phyloP scores from a whole-genome alignment of 1,140 invertebrate species.

The Ephestia elutella region DNA sequence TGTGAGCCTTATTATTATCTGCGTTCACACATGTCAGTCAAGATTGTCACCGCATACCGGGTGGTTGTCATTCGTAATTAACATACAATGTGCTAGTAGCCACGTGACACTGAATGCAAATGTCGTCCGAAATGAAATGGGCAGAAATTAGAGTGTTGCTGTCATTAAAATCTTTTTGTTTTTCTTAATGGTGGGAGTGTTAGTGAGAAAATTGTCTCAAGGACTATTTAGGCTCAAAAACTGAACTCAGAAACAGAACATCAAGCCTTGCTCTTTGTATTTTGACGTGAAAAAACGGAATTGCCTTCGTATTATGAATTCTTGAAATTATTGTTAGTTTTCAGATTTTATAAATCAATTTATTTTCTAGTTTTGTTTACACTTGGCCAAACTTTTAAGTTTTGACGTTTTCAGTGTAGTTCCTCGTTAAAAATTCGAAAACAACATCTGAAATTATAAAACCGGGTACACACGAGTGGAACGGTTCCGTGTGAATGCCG shows the following conservation, averaged over 20 bases:
- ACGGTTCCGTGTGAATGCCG: conserved; percentile 32
- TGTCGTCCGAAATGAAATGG: not conserved
- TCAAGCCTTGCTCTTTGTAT: too few species aligned
- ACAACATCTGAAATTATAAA: not conserved
- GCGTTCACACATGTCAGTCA: conserved; percentile 16
- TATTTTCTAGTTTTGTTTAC: too few species aligned
- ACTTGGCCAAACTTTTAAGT: too few species aligned
- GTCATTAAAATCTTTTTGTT: not conserved
- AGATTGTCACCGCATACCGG: conserved; percentile 12
- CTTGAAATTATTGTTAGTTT: too few species aligned
- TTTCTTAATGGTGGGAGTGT: not conserved
- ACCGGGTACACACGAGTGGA: conserved; percentile 17
- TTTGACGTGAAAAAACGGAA: too few species aligned
- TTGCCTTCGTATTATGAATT: too few species aligned
- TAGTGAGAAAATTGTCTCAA: not conserved
- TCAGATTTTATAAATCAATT: too few species aligned
- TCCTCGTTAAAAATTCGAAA: not conserved
- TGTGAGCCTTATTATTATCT: conserved; percentile 3
- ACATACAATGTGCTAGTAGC: conserved; percentile 67
- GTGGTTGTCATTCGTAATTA: conserved; percentile 41
- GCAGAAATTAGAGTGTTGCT: not conserved
- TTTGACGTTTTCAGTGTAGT: too few species aligned
- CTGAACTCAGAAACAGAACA: too few species aligned
- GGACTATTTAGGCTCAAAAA: too few species aligned
- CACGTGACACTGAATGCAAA: conserved; percentile 13